A percentile compares a stretch with the other conserved stretches of the same genome.
Conservation (phyloP, 2,797 vertebrate genomes). For the Salarias fasciatus region DNA sequence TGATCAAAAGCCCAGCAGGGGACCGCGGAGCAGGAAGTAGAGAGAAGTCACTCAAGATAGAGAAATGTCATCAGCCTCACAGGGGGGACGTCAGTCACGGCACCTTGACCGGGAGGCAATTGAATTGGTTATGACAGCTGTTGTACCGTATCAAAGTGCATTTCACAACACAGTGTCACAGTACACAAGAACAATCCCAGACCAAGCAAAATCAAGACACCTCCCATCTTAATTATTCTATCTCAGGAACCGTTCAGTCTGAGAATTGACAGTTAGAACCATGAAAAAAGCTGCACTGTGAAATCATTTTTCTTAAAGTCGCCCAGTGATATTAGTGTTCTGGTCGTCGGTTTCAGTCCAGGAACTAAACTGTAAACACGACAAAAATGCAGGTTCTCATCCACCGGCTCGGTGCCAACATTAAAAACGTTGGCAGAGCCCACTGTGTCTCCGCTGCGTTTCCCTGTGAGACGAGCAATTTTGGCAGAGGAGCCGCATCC, state of each 20-base stretch:
- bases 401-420: conserved; percentile 22
- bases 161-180: conserved; percentile 48
- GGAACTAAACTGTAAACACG: conserved; percentile 26
- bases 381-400: background rate
- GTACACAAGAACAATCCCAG: conserved; percentile 5
- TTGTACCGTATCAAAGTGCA: conserved; percentile 53
- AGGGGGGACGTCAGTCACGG: conserved; percentile 58
- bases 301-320: background rate
- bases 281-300: background rate
- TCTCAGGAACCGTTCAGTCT: background rate
- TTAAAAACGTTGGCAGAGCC: conserved; percentile 28
- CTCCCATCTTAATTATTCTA: conserved; percentile 19
- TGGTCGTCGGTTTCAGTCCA: background rate
- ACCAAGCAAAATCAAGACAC: conserved; percentile 2
- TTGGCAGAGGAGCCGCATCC: conserved; percentile 25
- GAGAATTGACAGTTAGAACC: background rate
- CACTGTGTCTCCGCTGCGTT: background rate
- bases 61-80: conserved; percentile 69
- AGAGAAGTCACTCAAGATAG: conserved; percentile 52
- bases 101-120: conserved; percentile 51
- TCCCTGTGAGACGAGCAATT: conserved; percentile 44
- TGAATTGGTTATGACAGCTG: conserved; percentile 54
- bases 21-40: conserved; percentile 31
- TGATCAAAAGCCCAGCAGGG: conserved; percentile 51
- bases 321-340: no score